Evolutionary conservation across 1,140 invertebrate genomes (phyloP), one percentile per base, ranked within the genome.

Genomic region (Rhopalosiphum padi): DNA sequence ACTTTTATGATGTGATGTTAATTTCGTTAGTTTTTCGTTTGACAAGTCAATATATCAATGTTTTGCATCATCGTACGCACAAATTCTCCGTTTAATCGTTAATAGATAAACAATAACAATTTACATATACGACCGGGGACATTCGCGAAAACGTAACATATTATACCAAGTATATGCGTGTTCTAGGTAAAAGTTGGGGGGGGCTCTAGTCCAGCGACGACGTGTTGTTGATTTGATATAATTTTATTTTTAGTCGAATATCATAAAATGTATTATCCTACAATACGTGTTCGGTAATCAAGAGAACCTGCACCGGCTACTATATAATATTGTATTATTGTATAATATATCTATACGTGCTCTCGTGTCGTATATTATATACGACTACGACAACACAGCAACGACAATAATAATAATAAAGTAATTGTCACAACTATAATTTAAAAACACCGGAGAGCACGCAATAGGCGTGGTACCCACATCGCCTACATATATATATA

Each of bases 401-500:
- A 35, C 68, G 1, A 77, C 43, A 15, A 51, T 51, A 18, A 22
- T 53, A 46, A 85, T 43, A 85, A 11, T 41, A 41, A 85, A 25
- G 22, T 25, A 85, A 85, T 85, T 43, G 35, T 41, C 83, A 85
- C 83, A 25, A 85, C 82, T 83, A 41, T 83, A 37, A 85, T 43
- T 85, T 41, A 25, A 85, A 85, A 83, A 83, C 37, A 83, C 21
- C 82, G 37, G 37, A 83, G 82, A 85, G 41, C 83, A 85, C 83
- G 83, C 83, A 41, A 85, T 25, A 85, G 41, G 23, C 83, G 37
- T 25, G 83, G 41, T 41, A 9, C 83, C 37, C 60, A 77, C 60
- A 41, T 41, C n/a, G 6, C n/a, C 60, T 15, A 68, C 15, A 15
- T n/a, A 46, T 4, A 68, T n/a, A n/a, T 18, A 41, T 3, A 3